Evolutionary conservation across 1,140 invertebrate genomes (phyloP).

Genomic region (Radopholus similis): DNA sequence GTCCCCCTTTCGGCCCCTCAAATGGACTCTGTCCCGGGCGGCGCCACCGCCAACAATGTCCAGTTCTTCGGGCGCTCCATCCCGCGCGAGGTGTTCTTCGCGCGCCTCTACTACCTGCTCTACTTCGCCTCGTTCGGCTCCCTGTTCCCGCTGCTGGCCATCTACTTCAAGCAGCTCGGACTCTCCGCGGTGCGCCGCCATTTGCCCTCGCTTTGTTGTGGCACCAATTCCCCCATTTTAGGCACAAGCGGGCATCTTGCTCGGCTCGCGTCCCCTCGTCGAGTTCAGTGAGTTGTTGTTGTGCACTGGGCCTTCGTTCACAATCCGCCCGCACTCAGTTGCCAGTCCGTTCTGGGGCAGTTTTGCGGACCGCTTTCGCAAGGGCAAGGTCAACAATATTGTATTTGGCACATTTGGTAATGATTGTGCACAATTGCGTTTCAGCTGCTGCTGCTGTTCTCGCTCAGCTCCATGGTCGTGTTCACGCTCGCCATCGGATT

Average conservation of each 20-base stretch:
- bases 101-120: constrained; percentile 97
- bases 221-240: background rate
- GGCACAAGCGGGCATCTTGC: constrained; percentile 68
- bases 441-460: constrained; percentile 80
- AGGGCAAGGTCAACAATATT: constrained; percentile 64
- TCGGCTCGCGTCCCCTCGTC: constrained; percentile 87
- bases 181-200: constrained; percentile 62
- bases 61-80: constrained; percentile 45
- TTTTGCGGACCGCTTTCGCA: constrained; percentile 72
- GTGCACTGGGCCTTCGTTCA: no score
- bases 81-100: constrained; percentile 73
- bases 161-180: constrained; percentile 81
- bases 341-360: constrained; percentile 95
- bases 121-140: constrained; percentile 98
- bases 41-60: constrained; percentile 31
- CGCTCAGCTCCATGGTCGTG: constrained; percentile 86
- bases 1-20: background rate
- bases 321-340: no score
- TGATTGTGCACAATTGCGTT: constrained; percentile 61
- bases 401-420: background rate
- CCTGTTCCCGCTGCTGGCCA: constrained; percentile 91
- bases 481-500: constrained; percentile 92
- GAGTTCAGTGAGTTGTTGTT: constrained; percentile 71
- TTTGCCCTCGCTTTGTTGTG: background rate
- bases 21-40: background rate